Evolutionary conservation across 2,113 vertebrate genomes (phyloP), one percentile per base, ranked within the genome.

Genomic region (Halichoerus grypus): DNA sequence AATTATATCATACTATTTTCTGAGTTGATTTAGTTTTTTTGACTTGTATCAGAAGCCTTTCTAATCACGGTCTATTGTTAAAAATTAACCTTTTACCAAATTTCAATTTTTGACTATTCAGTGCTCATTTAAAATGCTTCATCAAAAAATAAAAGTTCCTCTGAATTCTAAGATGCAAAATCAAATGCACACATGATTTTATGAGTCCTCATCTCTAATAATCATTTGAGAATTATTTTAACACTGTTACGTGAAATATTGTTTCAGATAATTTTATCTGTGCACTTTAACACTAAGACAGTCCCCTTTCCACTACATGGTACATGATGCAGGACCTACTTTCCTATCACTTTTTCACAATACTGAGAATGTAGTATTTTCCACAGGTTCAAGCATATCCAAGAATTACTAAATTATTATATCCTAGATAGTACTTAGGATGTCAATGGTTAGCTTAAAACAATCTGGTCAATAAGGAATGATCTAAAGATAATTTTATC

Each of bases 341-440:
- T 97, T 69, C 51, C 72, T 76, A 80, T 7, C 26, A 88, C 18
- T 86, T 97, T 85, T 95, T 69, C 87, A 89, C 67, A 97, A 61
- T 55, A 83, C 31, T 49, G 82, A 97, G 39, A 22, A 92, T 51
- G 72, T 92, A 67, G 36, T 67, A 87, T 72, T 51, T 83, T 92
- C n/a, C 63, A 18, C 12, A 88, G n/a, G 69, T 67, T 95, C 84
- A 95, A 83, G 31, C 71, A 55, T 21, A 81, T 42, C 12, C 53
- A 85, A 83, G 36, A 81, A 91, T 76, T 88, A 61, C 55, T 63
- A 86, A 24, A 65, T 67, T 96, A 53, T 83, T 57, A 22, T 81
- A 71, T 67, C 33, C 8, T 87, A 11, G n/a, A 61, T 18, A 94
- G 39, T 28, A 94, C 24, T 36, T 63, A 53, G 3, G 7, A 83